A percentile compares a stretch with the other conserved stretches of the same genome.
Conservation (phyloP, 2,888 invertebrate species). For the Peribatodes rhomboidaria region DNA sequence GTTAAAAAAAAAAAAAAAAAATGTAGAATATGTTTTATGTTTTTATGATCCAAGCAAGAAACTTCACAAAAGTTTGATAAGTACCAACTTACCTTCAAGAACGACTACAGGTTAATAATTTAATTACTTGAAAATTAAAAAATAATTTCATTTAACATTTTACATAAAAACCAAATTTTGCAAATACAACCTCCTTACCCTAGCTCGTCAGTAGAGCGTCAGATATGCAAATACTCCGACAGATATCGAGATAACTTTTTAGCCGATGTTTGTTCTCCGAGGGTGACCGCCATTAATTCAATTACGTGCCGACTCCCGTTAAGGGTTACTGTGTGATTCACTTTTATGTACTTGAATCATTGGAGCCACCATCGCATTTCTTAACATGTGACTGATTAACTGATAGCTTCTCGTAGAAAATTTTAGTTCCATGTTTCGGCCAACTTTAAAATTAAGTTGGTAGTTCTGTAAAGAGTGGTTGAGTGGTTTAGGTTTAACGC, state of each 20-base stretch:
- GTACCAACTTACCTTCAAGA: too few species aligned
- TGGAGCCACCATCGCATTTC: background rate
- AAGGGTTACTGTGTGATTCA: conserved; percentile 21
- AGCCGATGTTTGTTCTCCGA: conserved; percentile 64
- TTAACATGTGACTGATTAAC: background rate
- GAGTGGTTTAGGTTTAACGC: too few species aligned
- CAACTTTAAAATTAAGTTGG: background rate
- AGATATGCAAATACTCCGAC: conserved; percentile 66
- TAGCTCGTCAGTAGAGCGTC: conserved; percentile 33
- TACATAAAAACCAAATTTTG: background rate
- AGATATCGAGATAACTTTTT: conserved; percentile 71
- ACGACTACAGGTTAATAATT: background rate
- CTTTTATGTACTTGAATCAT: too few species aligned
- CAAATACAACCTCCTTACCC: conserved; percentile 23
- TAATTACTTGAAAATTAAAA: background rate
- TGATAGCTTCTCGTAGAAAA: too few species aligned
- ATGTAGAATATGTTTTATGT: too few species aligned
- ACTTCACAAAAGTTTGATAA: too few species aligned
- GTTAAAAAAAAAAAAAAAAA: too few species aligned
- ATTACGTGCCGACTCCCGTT: conserved; percentile 69
- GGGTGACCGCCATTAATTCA: conserved; percentile 72
- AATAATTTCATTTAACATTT: background rate
- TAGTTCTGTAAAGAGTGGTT: background rate
- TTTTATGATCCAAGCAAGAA: too few species aligned
- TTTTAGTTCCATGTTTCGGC: background rate